Evolutionary conservation across 1,140 invertebrate species (phyloP), one percentile per base, ranked within the genome.

Genomic region (Drosophila eugracilis): DNA sequence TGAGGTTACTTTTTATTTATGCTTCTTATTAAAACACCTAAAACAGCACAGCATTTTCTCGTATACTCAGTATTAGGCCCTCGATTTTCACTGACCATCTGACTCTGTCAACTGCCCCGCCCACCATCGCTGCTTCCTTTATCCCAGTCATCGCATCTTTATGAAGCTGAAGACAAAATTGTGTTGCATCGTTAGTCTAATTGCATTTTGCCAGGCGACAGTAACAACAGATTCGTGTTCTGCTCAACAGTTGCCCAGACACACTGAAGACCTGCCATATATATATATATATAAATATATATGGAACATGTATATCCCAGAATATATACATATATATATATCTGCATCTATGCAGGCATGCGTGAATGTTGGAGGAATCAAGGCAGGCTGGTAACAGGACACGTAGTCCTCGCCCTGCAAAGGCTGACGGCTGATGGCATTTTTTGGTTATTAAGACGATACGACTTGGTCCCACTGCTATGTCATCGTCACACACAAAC

Each of bases 401-500:
- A 67, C 45, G 73, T 55, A 55, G 34, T 59, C 34, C 41, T 55
- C 37, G 58, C 48, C 17, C 32, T 42, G 67, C 30, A 9, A 52
- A 45, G 21, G 4, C 55, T 72, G 69, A 73, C 28, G 74, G 59
- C 69, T 86, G 81, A 85, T 86, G 84, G 67, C 67, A 81, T 88
- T 86, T 88, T 80, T 86, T 81, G 81, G 83, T 86, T 86, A 86
- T 86, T 86, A 86, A 86, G 81, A 81, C 83, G 75, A 75, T 86
- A 86, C 53, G 73, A 54, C 66, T 62, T 44, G 52, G 48, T 48
- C 19, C 28, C 48, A 57, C 42, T 60, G 72, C 44, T 48, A 30
- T 60, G 69, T 76, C 75, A 57, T 67, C 77, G 44, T 39, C 76
- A 79, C 60, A 70, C 55, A 30, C 32, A 21, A 28, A 30, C 32